Evolutionary conservation across 1,140 invertebrate genomes (phyloP), one percentile per base, ranked within the genome.

Genomic region (Drosophila novamexicana): DNA sequence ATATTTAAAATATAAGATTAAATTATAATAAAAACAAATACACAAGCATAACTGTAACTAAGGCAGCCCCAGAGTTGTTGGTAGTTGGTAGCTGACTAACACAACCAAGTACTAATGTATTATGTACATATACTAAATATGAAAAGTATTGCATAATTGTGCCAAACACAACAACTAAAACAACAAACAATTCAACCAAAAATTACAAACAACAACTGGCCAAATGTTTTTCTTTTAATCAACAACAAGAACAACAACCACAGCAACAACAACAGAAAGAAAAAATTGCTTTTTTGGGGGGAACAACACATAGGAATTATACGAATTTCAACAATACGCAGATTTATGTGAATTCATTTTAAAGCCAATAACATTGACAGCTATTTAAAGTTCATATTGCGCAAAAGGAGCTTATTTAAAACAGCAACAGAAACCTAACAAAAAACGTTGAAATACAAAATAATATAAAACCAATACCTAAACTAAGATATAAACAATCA

Each of bases 1-100:
- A 91, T 91, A 91, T 90, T 90, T 84, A 74, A 91, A 90, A 91
- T 91, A 91, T 91, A 91, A 90, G 79, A 89, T 82, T 89, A 91
- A 86, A 85, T 89, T 85, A 76, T 79, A 79, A 75, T 81, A 70
- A 88, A 70, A 83, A 73, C 42, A 74, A 78, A 77, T 39, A 52
- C 49, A 57, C 80, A 75, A 70, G 49, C 78, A 75, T 79, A 84
- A 81, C 22, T 29, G 74, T 79, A 84, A 81, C 22, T 29, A 29
- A 79, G 79, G 57, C 57, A 73, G 56, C 49, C 71, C 61, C 79
- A 71, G 36, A 45, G 74, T 86, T 86, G 77, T 77, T 86, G 56
- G 64, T 52, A 64, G 64, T 61, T 79, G 75, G 72, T 54, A 75
- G 78, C 78, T 53, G 14, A 54, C 52, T 36, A 18, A 50, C 58